phyloP scores from a whole-genome alignment of 2,888 invertebrate species.

The Andrena minutula region DNA sequence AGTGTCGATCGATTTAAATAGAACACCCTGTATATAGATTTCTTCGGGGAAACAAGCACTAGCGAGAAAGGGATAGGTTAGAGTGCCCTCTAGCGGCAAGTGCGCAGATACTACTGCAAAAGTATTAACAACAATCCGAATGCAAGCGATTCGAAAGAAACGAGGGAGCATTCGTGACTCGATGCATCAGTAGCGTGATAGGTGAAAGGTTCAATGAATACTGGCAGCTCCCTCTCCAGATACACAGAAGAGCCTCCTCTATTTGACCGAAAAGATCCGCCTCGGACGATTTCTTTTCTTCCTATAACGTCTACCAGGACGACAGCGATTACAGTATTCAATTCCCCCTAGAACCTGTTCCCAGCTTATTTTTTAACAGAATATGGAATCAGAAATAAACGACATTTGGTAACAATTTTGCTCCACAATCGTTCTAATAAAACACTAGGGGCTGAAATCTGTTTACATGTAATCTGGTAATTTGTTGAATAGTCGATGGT shows the following conservation, averaged over 20 bases:
- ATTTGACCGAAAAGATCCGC: conserved; percentile 5
- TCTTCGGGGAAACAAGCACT: no score
- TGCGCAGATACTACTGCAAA: background rate
- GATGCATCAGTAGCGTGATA: conserved; percentile 78
- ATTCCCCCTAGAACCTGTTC: conserved; percentile 21
- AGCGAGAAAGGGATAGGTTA: no score
- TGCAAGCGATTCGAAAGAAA: background rate
- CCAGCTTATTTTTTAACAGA: background rate
- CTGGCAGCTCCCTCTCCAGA: conserved; percentile 43
- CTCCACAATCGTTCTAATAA: no score
- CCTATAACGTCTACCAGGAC: conserved; percentile 10
- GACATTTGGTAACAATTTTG: background rate
- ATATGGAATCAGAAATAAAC: background rate
- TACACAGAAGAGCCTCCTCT: conserved; percentile 18
- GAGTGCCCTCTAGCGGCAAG: no score
- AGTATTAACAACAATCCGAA: conserved; percentile 8
- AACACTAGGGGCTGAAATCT: no score
- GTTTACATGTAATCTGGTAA: no score
- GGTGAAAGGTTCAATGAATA: conserved; percentile 82
- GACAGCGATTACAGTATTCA: conserved; percentile 20
- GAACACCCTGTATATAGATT: no score
- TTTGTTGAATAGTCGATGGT: no score
- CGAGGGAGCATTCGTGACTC: conserved; percentile 42
- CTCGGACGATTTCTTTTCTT: conserved; percentile 14
- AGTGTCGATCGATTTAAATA: no score